phyloP scores from a whole-genome alignment of 2,113 vertebrate species.

The Mesoclemmys tuberculata region DNA sequence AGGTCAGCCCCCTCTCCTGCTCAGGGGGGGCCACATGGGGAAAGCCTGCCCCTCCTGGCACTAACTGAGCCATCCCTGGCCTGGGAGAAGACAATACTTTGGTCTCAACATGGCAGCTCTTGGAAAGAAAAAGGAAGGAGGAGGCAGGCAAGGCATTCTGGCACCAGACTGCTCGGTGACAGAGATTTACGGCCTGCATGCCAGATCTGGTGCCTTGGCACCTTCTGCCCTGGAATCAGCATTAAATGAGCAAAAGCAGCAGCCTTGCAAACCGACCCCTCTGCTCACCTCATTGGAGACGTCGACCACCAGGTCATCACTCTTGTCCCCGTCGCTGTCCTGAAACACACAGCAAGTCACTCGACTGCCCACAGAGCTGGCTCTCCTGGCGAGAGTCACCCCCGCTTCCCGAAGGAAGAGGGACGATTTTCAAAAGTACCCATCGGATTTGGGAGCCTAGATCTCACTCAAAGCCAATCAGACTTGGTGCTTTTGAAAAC shows the following conservation, averaged over 20 bases:
- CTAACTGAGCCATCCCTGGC: not conserved
- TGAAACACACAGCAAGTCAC: conserved; percentile 44
- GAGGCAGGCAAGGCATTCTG: not conserved
- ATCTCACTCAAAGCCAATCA: too few species aligned
- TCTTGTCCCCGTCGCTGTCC: conserved; percentile 98
- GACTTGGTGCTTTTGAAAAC: not conserved
- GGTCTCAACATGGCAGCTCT: not conserved
- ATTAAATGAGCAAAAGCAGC: not conserved
- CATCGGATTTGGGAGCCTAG: not conserved
- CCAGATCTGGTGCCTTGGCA: not conserved
- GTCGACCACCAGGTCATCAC: conserved; percentile 95
- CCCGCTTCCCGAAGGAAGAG: accelerated
- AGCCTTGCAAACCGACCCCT: accelerated
- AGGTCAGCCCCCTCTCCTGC: not conserved
- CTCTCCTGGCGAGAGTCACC: accelerated
- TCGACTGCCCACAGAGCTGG: not conserved
- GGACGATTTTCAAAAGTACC: not conserved
- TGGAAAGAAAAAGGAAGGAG: not conserved
- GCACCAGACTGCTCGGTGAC: not conserved
- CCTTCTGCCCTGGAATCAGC: not conserved
- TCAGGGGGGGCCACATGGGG: too few species aligned
- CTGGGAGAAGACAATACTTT: not conserved
- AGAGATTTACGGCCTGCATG: not conserved
- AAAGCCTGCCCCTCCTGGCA: too few species aligned
- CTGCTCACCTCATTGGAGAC: conserved; percentile 94